Percentiles rank a stretch among this genome's conserved stretches.
Evolutionary conservation across 2,888 invertebrate genomes (phyloP).

Genomic region (Rotaria macrura): DNA sequence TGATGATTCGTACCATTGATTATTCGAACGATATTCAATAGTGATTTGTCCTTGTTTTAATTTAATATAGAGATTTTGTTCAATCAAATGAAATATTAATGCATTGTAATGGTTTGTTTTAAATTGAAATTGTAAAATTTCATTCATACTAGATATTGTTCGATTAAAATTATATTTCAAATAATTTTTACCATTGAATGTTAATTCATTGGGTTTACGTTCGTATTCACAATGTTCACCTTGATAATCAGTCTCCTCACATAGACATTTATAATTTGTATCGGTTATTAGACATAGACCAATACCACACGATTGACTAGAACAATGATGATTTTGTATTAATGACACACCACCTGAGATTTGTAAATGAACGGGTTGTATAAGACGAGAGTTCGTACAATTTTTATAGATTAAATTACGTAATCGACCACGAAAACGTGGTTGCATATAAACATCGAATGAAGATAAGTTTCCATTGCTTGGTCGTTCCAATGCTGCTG

Average conservation of each 20-base stretch:
- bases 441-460: slow-evolving; percentile 2
- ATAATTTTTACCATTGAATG: slow-evolving; percentile 15
- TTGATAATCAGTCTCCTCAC: slow-evolving; percentile 78
- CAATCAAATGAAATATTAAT: not conserved
- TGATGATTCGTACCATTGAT: not conserved
- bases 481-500: not conserved
- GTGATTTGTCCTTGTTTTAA: not conserved
- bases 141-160: not conserved
- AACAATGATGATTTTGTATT: not conserved
- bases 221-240: slow-evolving; percentile 78
- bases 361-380: not conserved
- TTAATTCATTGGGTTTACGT: not conserved
- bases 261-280: slow-evolving; percentile 71
- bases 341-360: not conserved
- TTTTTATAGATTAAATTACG: slow-evolving; percentile 12
- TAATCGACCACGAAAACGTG: not conserved
- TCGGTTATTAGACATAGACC: slow-evolving; percentile 62
- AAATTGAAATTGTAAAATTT: not conserved
- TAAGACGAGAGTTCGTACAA: not conserved
- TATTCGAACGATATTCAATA: not conserved
- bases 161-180: not conserved
- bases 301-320: slow-evolving; percentile 64
- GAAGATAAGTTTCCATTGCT: not conserved
- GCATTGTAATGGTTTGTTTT: not conserved
- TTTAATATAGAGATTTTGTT: not conserved